Evolutionary conservation across 2,113 vertebrate genomes (phyloP).

Genomic region (Ornithorhynchus anatinus): DNA sequence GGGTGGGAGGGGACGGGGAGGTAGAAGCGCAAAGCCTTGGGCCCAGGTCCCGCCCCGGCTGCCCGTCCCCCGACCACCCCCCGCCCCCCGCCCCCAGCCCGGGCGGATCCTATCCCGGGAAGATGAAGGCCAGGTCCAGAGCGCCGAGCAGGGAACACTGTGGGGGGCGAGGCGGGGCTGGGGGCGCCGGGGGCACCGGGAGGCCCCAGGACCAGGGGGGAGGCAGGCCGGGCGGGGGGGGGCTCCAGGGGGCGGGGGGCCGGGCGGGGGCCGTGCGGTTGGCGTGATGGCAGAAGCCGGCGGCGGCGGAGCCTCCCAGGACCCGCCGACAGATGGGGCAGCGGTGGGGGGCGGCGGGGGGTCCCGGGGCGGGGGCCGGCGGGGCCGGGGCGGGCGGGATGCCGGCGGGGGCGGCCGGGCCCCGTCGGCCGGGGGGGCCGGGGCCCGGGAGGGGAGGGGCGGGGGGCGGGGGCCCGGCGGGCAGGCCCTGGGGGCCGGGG

Average conservation of each 20-base stretch:
- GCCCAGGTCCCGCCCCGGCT: background rate
- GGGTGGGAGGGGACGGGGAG: no score
- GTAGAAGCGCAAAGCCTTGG: no score
- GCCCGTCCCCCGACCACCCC: background rate
- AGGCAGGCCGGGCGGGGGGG: background rate
- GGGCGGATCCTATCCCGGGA: conserved; percentile 74
- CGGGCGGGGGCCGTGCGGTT: conserved; percentile 66
- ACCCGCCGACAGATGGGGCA: conserved; percentile 65
- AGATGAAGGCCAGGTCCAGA: conserved; percentile 73
- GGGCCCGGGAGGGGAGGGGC: background rate
- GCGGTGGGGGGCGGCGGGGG: conserved; percentile 39
- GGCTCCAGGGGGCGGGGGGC: background rate
- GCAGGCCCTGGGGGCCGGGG: conserved; percentile 11
- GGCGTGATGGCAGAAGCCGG: conserved; percentile 59
- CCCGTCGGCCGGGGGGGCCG: background rate
- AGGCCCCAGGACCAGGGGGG: background rate
- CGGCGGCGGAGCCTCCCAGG: conserved; percentile 35
- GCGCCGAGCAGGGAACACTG: conserved; percentile 66
- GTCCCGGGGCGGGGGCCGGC: conserved; percentile 17
- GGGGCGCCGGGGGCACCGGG: rapidly evolving
- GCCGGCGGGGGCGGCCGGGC: conserved; percentile 41
- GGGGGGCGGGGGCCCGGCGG: background rate
- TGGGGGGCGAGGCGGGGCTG: conserved; percentile 62
- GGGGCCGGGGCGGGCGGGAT: conserved; percentile 77
- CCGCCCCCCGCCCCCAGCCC: background rate